Percentiles rank a stretch among this genome's conserved stretches.
These are phyloP conservation scores for Onychostruthus taczanowskii DNA, from an alignment of 2,113 vertebrate species.

Conservation along the genomic window DNA sequence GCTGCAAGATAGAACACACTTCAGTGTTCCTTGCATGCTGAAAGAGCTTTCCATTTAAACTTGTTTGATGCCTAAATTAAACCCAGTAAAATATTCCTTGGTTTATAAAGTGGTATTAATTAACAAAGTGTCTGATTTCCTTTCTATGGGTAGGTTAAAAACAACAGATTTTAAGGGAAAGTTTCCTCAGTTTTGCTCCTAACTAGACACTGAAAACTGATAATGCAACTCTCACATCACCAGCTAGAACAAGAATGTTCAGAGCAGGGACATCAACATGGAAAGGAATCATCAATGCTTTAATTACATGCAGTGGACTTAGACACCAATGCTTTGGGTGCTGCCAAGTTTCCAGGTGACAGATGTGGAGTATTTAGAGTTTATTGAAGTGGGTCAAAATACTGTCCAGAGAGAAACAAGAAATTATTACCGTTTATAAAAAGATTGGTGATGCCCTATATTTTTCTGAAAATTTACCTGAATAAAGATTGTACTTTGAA, in stretches of 20 bases:
- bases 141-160: neutral
- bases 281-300: neutral
- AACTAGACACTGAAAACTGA: neutral
- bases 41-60: conserved; percentile 28
- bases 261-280: neutral
- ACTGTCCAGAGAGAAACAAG: neutral
- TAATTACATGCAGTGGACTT: neutral
- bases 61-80: conserved; percentile 36
- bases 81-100: conserved; percentile 1
- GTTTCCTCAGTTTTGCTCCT: neutral
- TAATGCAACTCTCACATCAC: neutral
- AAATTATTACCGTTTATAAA: neutral
- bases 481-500: neutral
- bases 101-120: conserved; percentile 33
- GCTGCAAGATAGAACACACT: conserved; percentile 6
- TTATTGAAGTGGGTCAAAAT: neutral
- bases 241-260: neutral
- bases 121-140: neutral
- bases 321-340: neutral
- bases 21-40: neutral
- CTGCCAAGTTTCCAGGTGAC: neutral
- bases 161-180: neutral
- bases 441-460: neutral
- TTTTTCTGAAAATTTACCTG: neutral
- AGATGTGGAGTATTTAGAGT: neutral